Evolutionary conservation across 2,113 vertebrate genomes (phyloP).

Genomic region (Channa argus): DNA sequence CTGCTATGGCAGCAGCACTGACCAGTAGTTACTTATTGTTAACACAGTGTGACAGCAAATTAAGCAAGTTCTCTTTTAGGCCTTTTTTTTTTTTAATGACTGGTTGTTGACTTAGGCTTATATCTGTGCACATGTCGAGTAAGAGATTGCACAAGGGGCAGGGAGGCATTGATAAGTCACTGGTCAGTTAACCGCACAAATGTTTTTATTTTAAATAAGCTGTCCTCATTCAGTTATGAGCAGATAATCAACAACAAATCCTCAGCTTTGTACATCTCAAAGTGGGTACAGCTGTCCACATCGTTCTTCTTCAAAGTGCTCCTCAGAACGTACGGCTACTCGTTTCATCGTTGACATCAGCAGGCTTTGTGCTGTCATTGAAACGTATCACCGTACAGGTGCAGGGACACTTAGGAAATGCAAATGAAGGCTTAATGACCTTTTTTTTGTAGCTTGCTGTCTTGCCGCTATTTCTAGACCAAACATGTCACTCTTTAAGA

Average conservation of each 20-base stretch:
- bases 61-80: too few relatives aligned
- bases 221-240: conserved; percentile 12
- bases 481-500: conserved; percentile 57
- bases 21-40: too few relatives aligned
- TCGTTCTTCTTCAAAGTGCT: conserved; percentile 28
- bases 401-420: conserved; percentile 61
- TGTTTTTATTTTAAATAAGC: conserved; percentile 12
- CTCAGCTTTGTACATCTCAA: conserved; percentile 22
- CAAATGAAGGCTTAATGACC: conserved; percentile 61
- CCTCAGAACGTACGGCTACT: neutral
- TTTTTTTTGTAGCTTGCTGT: conserved; percentile 47
- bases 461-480: conserved; percentile 58
- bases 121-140: neutral
- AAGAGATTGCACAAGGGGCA: conserved; percentile 48
- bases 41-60: too few relatives aligned
- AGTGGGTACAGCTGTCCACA: neutral
- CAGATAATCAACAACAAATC: conserved; percentile 35
- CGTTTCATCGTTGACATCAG: conserved; percentile 29
- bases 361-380: conserved; percentile 49
- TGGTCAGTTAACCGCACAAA: conserved; percentile 30
- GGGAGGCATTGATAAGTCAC: conserved; percentile 67
- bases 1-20: too few relatives aligned
- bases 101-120: too few relatives aligned
- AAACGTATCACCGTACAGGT: conserved; percentile 57
- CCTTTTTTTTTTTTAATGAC: too few relatives aligned